Base-by-base conservation (phyloP, 2,797 vertebrate species). In the Neosalanx taihuensis region DNA sequence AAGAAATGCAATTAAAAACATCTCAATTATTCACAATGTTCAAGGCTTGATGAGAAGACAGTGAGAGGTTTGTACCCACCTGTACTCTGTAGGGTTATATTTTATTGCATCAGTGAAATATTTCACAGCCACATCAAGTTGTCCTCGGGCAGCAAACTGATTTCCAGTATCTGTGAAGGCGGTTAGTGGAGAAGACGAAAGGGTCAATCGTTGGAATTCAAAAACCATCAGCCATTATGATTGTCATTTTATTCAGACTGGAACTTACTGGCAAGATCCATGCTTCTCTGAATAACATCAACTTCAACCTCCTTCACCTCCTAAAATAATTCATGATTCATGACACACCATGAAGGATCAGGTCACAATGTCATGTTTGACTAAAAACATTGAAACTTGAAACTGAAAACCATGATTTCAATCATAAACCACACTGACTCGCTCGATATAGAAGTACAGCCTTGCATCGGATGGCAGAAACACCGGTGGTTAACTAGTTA, bases 101-200 rank as follows among this genome's bases (percentile, higher is more conserved):
- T 91, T 91, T 79, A 95, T 88, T 3, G 95, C 95, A 0, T 91
- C 83, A 0, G 94, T 96, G 78, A 96, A 96, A 64, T 82, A 93
- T 30, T 76, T 79, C 64, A 95, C 88, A 0, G 95, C 95, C 79
- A 89, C 81, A 0, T 81, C 71, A 0, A 90, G 92, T 17, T 79
- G 75, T 63, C 91, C 93, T 0, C 57, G 51, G 37, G 85, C 84
- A 1, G 95, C 95, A 0, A 91, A 84, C 35, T 81, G 73, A 4
- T 92, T 93, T 29, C 93, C 95, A 0, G 76, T 69, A 67, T 77
- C 95, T 96, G 80, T 70, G 6, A 2, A 71, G 23, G 64, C 49
- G 41, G 7, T 2, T 62, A 17, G 29, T 7, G 61, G 61, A 72
- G 26, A 60, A 15, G 37, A 68, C 9, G 26, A 46, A 4, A 26